Evolutionary conservation across 2,888 invertebrate genomes (phyloP).

Genomic region (Didymodactylos carnosus): DNA sequence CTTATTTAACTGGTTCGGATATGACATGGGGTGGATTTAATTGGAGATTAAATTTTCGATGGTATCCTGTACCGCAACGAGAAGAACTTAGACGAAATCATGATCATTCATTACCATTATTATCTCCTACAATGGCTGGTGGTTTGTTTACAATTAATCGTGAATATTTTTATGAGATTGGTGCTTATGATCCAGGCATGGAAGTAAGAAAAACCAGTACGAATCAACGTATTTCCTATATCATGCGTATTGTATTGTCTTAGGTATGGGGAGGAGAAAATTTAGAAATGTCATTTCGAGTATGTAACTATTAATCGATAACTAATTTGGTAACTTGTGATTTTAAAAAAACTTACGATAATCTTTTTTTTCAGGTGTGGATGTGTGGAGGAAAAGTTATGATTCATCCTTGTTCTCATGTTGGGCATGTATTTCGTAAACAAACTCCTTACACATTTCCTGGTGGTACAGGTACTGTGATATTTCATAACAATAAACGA

Average conservation of each 20-base stretch:
- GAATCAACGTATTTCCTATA: too few relatives aligned
- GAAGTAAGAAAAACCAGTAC: too few relatives aligned
- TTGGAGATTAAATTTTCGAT: constrained; percentile 96
- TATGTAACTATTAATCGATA: constrained; percentile 35
- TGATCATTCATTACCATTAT: constrained; percentile 40
- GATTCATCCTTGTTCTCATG: constrained; percentile 27
- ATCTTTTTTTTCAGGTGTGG: constrained; percentile 45
- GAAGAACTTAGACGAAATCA: constrained; percentile 81
- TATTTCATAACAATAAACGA: constrained; percentile 89
- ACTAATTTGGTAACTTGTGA: background rate
- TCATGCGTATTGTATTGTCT: too few relatives aligned
- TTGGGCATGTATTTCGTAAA: constrained; percentile 14
- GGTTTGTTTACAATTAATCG: constrained; percentile 82
- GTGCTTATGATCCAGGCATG: constrained; percentile 96
- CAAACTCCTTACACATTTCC: constrained; percentile 90
- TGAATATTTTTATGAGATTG: constrained; percentile 88
- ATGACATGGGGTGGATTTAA: constrained; percentile 99
- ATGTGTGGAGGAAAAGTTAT: constrained; percentile 16
- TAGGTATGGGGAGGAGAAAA: constrained; percentile 98
- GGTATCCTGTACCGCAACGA: constrained; percentile 91
- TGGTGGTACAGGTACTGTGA: constrained; percentile 66
- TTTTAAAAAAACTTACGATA: background rate
- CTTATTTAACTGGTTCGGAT: constrained; percentile 86
- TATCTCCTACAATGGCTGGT: constrained; percentile 95
- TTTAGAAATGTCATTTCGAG: constrained; percentile 80